phyloP scores from a whole-genome alignment of 2,888 invertebrate species.

The Brassicogethes aeneus region DNA sequence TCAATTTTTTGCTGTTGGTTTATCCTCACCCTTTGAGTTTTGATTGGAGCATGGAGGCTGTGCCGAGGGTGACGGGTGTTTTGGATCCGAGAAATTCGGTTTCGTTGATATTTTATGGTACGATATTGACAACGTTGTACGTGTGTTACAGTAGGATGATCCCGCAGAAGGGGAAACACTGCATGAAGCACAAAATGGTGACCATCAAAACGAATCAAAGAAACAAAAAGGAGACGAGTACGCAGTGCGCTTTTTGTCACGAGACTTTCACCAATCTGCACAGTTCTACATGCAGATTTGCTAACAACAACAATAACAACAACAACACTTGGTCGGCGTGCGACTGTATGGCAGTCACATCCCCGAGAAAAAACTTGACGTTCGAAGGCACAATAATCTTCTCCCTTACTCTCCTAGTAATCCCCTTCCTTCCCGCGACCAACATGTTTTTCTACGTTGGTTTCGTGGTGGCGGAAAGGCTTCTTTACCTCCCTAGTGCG shows the following conservation, averaged over 20 bases:
- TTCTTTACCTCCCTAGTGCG: conserved; percentile 92
- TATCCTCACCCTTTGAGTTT: conserved; percentile 86
- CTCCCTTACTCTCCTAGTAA: conserved; percentile 67
- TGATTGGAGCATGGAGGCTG: conserved; percentile 98
- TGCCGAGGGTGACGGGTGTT: conserved; percentile 73
- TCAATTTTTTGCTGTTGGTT: conserved; percentile 80
- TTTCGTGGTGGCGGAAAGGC: conserved; percentile 94
- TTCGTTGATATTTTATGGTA: conserved; percentile 63
- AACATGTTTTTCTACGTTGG: conserved; percentile 97
- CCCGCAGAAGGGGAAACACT: conserved; percentile 1
- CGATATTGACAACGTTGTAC: conserved; percentile 7
- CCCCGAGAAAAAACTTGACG: conserved; percentile 11
- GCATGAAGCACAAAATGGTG: conserved; percentile 8
- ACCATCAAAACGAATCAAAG: conserved; percentile 8
- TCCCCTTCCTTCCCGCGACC: conserved; percentile 92
- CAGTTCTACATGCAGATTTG: conserved; percentile 57
- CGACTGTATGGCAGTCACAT: not conserved
- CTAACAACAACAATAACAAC: conserved; percentile 57
- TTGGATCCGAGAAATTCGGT: conserved; percentile 73
- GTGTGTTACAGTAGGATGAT: conserved; percentile 1
- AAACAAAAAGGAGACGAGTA: not conserved
- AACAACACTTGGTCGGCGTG: not conserved
- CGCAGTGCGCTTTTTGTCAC: not conserved
- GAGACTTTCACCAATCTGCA: conserved; percentile 51
- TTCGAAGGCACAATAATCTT: conserved; percentile 32